Evolutionary conservation across 2,888 invertebrate species (phyloP), one percentile per base, ranked within the genome.

Genomic region (Saturnia japonica): DNA sequence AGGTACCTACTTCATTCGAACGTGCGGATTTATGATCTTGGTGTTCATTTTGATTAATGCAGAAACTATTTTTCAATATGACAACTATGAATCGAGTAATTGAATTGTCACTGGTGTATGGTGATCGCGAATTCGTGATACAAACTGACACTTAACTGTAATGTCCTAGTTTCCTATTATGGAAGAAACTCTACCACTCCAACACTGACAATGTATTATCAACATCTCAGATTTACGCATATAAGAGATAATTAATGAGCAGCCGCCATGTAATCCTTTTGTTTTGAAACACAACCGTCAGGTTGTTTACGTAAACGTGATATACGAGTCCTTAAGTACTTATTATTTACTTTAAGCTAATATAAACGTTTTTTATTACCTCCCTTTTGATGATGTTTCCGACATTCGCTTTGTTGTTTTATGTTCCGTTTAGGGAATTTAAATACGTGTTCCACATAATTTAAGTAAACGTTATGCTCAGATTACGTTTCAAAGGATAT

Each of bases 341-440:
- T 34, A 34, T 6, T 25, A 25, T 57, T 57, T 57, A 25, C 12
- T 57, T 57, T 14, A 57, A 57, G 57, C 19, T 57, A 57, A 57
- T 25, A 25, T 57, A 57, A 34, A 25, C 9, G 25, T 57, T 57
- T 57, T 25, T 25, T 57, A 57, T 57, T 57, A 57, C 25, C 4
- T 9, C 25, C 22, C 57, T 57, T 57, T 57, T 57, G 25, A 57
- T 57, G 11, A 25, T 57, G 25, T 25, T 54, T 25, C 25, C 57
- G 57, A 57, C 57, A 14, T 57, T 25, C 25, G 57, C 25, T 25
- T 57, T 25, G 25, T 25, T 25, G 57, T 57, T 57, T 54, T 11
- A n/a, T 22, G 54, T 54, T 54, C 22, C 54, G n/a, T 54, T 57
- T 57, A 25, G 25, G 57, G 14, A 57, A 57, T 57, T 57, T 57